phyloP scores from a whole-genome alignment of 2,113 vertebrate genomes.

The Oreochromis aureus region DNA sequence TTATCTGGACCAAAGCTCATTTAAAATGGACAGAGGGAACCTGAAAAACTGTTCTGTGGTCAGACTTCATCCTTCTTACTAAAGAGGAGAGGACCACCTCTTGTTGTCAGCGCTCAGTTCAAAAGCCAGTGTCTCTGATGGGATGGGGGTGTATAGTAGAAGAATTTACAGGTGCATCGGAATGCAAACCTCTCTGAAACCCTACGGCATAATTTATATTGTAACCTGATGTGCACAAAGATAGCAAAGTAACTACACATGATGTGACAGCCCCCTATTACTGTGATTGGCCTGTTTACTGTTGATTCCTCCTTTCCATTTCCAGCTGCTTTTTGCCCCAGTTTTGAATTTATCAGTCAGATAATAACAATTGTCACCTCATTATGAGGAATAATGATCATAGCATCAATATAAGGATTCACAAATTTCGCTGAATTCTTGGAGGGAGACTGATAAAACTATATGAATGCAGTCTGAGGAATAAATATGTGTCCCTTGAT shows the following conservation, averaged over 20 bases:
- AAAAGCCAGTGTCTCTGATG: background rate
- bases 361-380: background rate
- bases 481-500: background rate
- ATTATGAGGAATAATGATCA: background rate
- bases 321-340: background rate
- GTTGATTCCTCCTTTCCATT: fast-evolving
- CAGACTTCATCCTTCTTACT: background rate
- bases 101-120: fast-evolving
- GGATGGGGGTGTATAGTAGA: background rate
- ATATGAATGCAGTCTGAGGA: background rate
- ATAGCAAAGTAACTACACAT: background rate
- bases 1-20: background rate
- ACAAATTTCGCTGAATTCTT: background rate
- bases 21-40: fast-evolving
- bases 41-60: background rate
- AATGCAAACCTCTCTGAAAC: background rate
- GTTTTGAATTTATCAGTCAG: background rate
- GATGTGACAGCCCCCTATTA: background rate
- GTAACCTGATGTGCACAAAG: background rate
- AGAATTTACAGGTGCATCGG: background rate
- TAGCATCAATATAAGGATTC: background rate
- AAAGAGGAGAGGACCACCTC: background rate
- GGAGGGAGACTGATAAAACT: background rate
- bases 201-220: background rate
- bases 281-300: background rate